Evolutionary conservation across 2,888 invertebrate genomes (phyloP).

Genomic region (Brachylomia viminalis): DNA sequence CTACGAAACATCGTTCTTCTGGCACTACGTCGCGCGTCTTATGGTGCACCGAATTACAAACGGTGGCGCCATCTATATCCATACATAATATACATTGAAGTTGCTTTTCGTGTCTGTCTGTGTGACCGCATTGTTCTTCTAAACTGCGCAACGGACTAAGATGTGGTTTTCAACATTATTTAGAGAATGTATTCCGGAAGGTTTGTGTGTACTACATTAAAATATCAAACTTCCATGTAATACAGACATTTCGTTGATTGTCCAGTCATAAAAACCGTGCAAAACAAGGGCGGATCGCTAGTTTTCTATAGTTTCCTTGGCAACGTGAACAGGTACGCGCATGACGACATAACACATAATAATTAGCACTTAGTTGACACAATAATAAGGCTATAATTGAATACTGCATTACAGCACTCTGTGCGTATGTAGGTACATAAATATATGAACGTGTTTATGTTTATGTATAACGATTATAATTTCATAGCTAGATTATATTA

Average conservation of each 20-base stretch:
- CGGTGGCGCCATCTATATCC: neutral
- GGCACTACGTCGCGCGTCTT: too few species aligned
- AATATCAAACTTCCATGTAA: neutral
- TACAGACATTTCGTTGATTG: neutral
- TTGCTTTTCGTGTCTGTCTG: neutral
- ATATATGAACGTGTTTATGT: neutral
- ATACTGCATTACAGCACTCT: neutral
- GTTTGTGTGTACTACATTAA: neutral
- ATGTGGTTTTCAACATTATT: neutral
- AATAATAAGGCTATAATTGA: slow-evolving; percentile 15
- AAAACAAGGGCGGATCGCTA: neutral
- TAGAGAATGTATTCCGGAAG: neutral
- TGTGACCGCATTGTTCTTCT: neutral
- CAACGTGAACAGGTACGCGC: slow-evolving; percentile 21
- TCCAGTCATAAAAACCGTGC: neutral
- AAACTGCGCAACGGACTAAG: neutral
- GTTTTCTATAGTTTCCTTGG: slow-evolving; percentile 13
- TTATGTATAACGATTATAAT: neutral
- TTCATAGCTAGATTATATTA: slow-evolving; percentile 12
- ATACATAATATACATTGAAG: neutral
- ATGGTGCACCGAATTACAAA: neutral
- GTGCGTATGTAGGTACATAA: neutral
- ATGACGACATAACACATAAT: neutral
- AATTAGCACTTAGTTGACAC: slow-evolving; percentile 5
- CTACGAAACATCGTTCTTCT: neutral